These are phyloP conservation scores for Phyllotreta cruciferae DNA, from an alignment of 2,888 invertebrate species.

Conservation along the genomic window DNA sequence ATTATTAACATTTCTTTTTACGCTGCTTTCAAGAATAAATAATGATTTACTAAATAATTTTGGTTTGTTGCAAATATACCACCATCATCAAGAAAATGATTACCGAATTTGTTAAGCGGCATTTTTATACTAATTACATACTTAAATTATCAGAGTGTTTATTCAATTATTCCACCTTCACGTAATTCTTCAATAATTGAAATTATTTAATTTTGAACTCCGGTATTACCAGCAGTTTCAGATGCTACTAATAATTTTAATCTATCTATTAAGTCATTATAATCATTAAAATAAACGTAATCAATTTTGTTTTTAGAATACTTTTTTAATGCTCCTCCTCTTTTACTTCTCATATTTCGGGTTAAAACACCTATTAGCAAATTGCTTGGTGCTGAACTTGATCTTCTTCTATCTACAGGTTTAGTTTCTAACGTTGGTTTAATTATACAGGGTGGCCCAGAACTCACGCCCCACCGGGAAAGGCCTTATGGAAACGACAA, in stretches of 20 bases:
- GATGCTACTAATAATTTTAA: constrained; percentile 7
- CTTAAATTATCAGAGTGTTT: background rate
- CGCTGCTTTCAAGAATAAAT: no score
- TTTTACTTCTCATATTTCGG: background rate
- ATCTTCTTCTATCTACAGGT: background rate
- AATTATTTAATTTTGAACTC: constrained; percentile 8
- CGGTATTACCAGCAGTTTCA: constrained; percentile 9
- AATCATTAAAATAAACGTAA: constrained; percentile 5
- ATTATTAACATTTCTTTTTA: no score
- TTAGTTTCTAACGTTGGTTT: background rate
- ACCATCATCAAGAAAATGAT: background rate
- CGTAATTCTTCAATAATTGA: constrained; percentile 10
- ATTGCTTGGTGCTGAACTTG: no score
- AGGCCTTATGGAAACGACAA: no score
- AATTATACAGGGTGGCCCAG: no score
- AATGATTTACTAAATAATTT: no score
- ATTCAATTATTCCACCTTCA: constrained; percentile 8
- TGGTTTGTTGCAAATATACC: no score
- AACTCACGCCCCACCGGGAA: no score
- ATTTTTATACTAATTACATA: constrained; percentile 6
- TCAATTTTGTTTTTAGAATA: constrained; percentile 1
- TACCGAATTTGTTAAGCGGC: constrained; percentile 7
- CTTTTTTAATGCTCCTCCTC: background rate
- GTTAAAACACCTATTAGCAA: background rate
- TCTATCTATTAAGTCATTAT: background rate